Evolutionary conservation across 2,888 invertebrate species (phyloP).

Genomic region (Acleris holmiana): DNA sequence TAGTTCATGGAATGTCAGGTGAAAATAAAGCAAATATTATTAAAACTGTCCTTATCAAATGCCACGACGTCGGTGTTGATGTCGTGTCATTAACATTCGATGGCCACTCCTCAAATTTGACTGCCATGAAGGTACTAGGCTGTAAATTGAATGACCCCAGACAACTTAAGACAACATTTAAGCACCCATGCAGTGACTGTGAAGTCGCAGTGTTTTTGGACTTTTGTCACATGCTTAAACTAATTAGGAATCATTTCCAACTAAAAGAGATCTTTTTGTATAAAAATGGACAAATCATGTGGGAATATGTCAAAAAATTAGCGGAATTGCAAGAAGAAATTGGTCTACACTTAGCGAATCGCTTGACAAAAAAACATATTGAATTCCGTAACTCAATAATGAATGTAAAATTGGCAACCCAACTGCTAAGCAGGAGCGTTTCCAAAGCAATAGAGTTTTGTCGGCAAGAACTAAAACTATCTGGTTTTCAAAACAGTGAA

Average conservation of each 20-base stretch:
- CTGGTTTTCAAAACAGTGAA: constrained; percentile 31
- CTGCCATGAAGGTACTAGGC: constrained; percentile 39
- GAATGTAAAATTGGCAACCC: constrained; percentile 43
- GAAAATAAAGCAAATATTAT: constrained; percentile 41
- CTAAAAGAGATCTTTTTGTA: constrained; percentile 13
- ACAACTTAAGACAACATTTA: constrained; percentile 36
- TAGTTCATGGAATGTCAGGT: constrained; percentile 43
- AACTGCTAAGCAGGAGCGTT: constrained; percentile 42
- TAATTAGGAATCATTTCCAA: constrained; percentile 39
- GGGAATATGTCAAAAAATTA: constrained; percentile 38
- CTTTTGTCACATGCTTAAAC: constrained; percentile 41
- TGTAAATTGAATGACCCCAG: constrained; percentile 34
- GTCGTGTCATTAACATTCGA: constrained; percentile 44
- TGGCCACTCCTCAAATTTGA: constrained; percentile 39
- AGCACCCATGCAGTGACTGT: constrained; percentile 26
- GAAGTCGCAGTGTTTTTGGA: constrained; percentile 42
- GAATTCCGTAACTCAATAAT: constrained; percentile 41
- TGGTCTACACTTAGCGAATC: constrained; percentile 39
- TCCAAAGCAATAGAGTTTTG: constrained; percentile 37
- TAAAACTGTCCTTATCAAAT: constrained; percentile 38
- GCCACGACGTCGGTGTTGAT: constrained; percentile 40
- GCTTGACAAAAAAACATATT: constrained; percentile 33
- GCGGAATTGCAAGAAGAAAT: constrained; percentile 36
- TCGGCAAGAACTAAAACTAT: constrained; percentile 31
- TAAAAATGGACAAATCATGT: constrained; percentile 16